Base-by-base conservation (phyloP, 53 echinoderm and acorn worm genomes). In the Paracentrotus lividus region DNA sequence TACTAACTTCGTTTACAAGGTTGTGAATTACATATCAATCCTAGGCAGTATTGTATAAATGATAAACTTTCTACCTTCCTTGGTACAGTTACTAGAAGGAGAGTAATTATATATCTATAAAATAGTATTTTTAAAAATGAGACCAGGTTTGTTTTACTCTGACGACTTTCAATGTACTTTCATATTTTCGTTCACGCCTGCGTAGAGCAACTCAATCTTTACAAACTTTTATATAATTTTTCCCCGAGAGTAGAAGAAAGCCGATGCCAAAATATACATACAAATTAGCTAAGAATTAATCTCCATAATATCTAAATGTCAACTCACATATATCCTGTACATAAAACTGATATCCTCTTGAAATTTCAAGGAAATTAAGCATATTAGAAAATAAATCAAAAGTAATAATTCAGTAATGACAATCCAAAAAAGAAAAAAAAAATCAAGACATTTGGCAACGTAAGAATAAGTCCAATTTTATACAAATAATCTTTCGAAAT, bases 181-280 rank as follows among this genome's bases (percentile, higher is more conserved):
- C 60, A 60, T 64, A 21, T 42, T 64, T 56, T 42, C n/a, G 90
- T 89, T 81, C 10, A 81, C 81, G 81, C 90, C 58, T 89, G 90
- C 90, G 90, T 89, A 89, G 90, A 56, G 65, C 90, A 45, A 44
- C 65, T 89, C 45, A 45, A 45, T 81, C 44, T 45, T 81, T 81
- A 81, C 81, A 81, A 81, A 47, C 26, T 81, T 45, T n/a, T n/a
- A n/a, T 8, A 88, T 53, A 53, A 57, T 58, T 43, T 38, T 89
- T 89, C 43, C 87, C 87, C 26, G 87, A 89, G 27, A 53, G 58
- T 59, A 89, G 86, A 93, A 88, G 86, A 95, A 87, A 92, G 77
- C 88, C 88, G 93, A 90, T 92, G 94, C 95, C 95, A 92, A 95
- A 95, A 95, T 95, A 86, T 95, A 95, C 95, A 95, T 94, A 95